Evolutionary conservation across 1,140 invertebrate genomes (phyloP), one percentile per base, ranked within the genome.

Genomic region (Macrotrachela quadricornifera): DNA sequence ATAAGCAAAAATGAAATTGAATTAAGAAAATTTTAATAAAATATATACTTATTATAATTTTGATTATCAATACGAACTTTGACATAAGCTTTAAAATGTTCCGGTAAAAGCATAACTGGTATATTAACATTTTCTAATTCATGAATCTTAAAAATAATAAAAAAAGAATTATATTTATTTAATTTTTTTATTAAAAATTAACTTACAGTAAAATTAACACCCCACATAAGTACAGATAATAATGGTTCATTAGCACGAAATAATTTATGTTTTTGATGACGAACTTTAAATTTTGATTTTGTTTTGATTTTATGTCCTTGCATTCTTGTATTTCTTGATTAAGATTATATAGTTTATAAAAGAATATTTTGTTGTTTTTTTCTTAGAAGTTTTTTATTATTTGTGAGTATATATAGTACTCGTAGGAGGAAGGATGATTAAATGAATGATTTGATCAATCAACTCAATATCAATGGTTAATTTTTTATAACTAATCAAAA

Each of bases 181-280:
- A 1, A 9, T 46, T 30, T n/a, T 10, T 14, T 47, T 10, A 6
- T 13, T n/a, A 56, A 30, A 4, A 8, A 30, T 30, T 36, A 11
- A 58, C 63, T 64, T 77, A 95, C 90, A 67, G 92, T 91, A 69
- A 97, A 88, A 77, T 99, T 99, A 56, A 99, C 83, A 61, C 94
- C 94, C 94, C 94, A 99, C 94, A 99, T 99, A 69, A 99, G 91
- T 57, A 99, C 91, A 61, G 87, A 94, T 36, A 97, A 75, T 60
- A 97, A 78, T 40, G 94, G 92, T 73, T 99, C 94, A 75, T 88
- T 96, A 18, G 92, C 88, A 64, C 92, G 78, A 73, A 97, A 99
- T 54, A 97, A 76, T 73, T 97, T 97, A 56, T 86, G 82, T 76
- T 95, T 95, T 71, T 91, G 90, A n/a, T 59, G 59, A 12, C 67